phyloP scores from a whole-genome alignment of 92 coral and sea anemone species.

The Muricea muricata region DNA sequence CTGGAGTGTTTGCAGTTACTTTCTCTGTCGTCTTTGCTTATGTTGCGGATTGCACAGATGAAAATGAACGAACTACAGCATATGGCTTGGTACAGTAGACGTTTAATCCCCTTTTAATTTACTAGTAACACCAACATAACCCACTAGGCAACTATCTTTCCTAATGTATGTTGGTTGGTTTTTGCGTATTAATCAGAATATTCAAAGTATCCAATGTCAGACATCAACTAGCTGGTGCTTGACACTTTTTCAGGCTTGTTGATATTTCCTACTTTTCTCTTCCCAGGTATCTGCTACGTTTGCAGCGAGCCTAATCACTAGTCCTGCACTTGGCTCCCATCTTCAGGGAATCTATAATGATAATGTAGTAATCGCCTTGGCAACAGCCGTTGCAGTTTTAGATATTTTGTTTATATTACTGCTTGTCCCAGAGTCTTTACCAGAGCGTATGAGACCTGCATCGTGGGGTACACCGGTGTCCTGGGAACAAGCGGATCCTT shows the following conservation, averaged over 20 bases:
- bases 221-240: too few species aligned
- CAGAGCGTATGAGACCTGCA: slow-evolving; percentile 97
- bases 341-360: slow-evolving; percentile 83
- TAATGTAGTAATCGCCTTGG: slow-evolving; percentile 90
- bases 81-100: slow-evolving; percentile 85
- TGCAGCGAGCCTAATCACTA: slow-evolving; percentile 96
- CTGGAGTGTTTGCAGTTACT: slow-evolving; percentile 98
- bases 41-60: slow-evolving; percentile 97
- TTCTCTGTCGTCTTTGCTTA: slow-evolving; percentile 99
- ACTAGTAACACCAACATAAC: neutral
- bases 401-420: slow-evolving; percentile 86
- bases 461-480: slow-evolving; percentile 99
- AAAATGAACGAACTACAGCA: slow-evolving; percentile 96
- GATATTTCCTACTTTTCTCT: neutral
- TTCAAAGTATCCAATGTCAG: too few species aligned
- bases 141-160: too few species aligned
- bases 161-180: too few species aligned
- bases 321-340: slow-evolving; percentile 96
- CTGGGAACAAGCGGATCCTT: slow-evolving; percentile 99
- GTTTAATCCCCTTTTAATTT: neutral
- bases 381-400: slow-evolving; percentile 89
- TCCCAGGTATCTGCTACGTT: slow-evolving; percentile 99
- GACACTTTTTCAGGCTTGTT: too few species aligned
- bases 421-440: slow-evolving; percentile 96
- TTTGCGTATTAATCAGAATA: too few species aligned